A percentile compares a stretch with the other conserved stretches of the same genome.
These are phyloP conservation scores for Gonioctena quinquepunctata DNA, from an alignment of 1,140 invertebrate genomes.

Conservation along the genomic window DNA sequence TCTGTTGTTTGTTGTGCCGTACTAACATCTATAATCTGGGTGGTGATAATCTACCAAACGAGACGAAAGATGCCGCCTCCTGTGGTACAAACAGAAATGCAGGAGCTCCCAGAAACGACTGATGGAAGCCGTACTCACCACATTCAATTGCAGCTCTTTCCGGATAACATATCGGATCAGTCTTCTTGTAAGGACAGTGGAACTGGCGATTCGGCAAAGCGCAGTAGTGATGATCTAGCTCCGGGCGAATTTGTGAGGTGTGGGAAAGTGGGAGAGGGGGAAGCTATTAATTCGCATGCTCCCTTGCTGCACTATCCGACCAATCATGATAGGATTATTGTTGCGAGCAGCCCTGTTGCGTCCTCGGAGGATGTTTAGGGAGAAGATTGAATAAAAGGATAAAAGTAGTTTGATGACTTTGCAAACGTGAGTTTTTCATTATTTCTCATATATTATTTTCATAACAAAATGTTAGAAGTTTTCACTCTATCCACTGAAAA, in stretches of 20 bases:
- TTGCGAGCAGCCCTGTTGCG: not conserved
- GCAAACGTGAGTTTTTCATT: not conserved
- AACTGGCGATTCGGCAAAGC: constrained; percentile 68
- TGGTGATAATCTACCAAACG: constrained; percentile 88
- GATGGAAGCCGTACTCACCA: constrained; percentile 16
- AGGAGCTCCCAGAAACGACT: constrained; percentile 29
- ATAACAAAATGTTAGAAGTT: no score
- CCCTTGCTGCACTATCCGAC: constrained; percentile 47
- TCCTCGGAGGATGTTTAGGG: not conserved
- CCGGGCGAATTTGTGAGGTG: constrained; percentile 40
- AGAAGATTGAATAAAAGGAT: not conserved
- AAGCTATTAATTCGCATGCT: constrained; percentile 29
- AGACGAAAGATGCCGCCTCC: constrained; percentile 56
- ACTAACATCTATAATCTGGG: constrained; percentile 87
- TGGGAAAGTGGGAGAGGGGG: constrained; percentile 18
- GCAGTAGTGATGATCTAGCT: constrained; percentile 58
- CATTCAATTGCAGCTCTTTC: constrained; percentile 17
- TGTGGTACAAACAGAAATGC: constrained; percentile 22
- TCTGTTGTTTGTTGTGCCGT: constrained; percentile 89
- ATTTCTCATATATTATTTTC: no score
- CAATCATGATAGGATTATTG: constrained; percentile 45
- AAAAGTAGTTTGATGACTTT: not conserved
- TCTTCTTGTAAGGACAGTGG: constrained; percentile 70
- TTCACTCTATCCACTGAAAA: no score
- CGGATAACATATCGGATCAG: constrained; percentile 56